Evolutionary conservation across 2,888 invertebrate species (phyloP).

Genomic region (Hirtodrosophila histrioides): DNA sequence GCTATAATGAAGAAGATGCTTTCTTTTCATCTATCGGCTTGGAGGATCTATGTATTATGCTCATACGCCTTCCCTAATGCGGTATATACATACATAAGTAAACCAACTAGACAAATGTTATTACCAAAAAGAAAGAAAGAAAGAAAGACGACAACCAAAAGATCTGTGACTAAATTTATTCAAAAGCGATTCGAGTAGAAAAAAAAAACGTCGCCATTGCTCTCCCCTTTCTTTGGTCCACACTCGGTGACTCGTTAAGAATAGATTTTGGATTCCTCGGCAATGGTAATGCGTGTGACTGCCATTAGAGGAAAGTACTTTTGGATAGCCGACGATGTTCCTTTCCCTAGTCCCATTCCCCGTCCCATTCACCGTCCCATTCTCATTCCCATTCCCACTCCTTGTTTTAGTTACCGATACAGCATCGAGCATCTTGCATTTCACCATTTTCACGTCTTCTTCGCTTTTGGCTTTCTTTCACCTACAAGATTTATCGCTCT

Average conservation of each 20-base stretch:
- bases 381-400: slow-evolving; percentile 18
- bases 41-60: slow-evolving; percentile 51
- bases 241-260: slow-evolving; percentile 54
- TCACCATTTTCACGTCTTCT: slow-evolving; percentile 39
- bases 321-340: slow-evolving; percentile 51
- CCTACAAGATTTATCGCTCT: slow-evolving; percentile 81
- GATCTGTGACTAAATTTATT: slow-evolving; percentile 74
- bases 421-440: slow-evolving; percentile 43
- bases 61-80: slow-evolving; percentile 25
- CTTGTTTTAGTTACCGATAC: slow-evolving; percentile 38
- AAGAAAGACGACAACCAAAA: slow-evolving; percentile 28
- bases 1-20: slow-evolving; percentile 60
- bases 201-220: slow-evolving; percentile 63
- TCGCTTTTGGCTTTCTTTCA: slow-evolving; percentile 71
- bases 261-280: slow-evolving; percentile 51
- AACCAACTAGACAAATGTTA: slow-evolving; percentile 73
- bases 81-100: not conserved
- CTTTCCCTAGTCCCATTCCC: slow-evolving; percentile 11
- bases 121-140: slow-evolving; percentile 58
- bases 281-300: slow-evolving; percentile 72
- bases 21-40: slow-evolving; percentile 71
- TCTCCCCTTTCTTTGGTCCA: slow-evolving; percentile 66
- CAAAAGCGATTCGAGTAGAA: slow-evolving; percentile 72
- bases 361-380: slow-evolving; percentile 5
- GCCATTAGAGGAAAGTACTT: slow-evolving; percentile 74